phyloP scores from a whole-genome alignment of 2,113 vertebrate genomes.

The Castor canadensis region DNA sequence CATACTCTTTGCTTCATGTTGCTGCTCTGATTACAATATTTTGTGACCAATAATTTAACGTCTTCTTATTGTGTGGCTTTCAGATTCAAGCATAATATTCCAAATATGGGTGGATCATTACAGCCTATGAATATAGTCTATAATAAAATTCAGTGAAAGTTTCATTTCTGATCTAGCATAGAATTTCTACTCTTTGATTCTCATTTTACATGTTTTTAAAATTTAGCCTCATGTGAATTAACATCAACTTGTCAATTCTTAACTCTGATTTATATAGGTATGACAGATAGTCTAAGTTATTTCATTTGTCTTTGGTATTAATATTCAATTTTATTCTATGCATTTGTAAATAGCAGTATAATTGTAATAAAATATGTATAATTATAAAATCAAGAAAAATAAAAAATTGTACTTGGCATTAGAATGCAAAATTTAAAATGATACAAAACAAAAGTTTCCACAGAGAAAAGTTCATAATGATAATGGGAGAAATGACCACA shows the following conservation, averaged over 20 bases:
- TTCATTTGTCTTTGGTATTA: slow-evolving; percentile 14
- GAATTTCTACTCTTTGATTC: neutral
- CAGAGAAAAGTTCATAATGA: neutral
- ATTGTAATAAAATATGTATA: neutral
- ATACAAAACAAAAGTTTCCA: neutral
- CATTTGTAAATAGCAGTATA: neutral
- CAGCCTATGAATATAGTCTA: neutral
- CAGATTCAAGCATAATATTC: neutral
- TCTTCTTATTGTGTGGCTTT: neutral
- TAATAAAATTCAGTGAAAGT: neutral
- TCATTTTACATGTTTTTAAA: neutral
- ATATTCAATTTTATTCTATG: neutral
- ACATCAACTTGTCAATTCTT: neutral
- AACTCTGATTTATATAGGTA: neutral
- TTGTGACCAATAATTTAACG: neutral
- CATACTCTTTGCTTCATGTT: neutral
- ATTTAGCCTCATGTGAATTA: neutral
- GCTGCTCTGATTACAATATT: neutral
- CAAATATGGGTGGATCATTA: neutral
- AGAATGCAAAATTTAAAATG: neutral
- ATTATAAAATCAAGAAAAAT: neutral
- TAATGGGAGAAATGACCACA: neutral
- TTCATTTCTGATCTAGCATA: neutral
- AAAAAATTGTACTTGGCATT: neutral
- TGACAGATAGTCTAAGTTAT: neutral